Base-by-base conservation (phyloP, 1,140 invertebrate genomes). In the Holcopasites calliopsidis region DNA sequence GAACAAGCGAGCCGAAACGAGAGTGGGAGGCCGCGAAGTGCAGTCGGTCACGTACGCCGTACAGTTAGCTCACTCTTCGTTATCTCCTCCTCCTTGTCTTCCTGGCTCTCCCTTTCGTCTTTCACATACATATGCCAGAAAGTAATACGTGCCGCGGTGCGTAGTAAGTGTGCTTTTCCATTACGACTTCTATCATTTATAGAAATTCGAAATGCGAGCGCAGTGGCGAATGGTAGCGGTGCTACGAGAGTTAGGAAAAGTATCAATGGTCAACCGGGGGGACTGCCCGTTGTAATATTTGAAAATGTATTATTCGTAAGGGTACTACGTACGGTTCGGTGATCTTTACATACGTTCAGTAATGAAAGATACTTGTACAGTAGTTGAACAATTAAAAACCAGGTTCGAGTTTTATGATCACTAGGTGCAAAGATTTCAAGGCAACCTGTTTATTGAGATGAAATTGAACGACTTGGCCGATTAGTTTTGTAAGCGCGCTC, bases 21-120 rank as follows among this genome's bases (percentile, higher is more conserved):
- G 76, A 79, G 76, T 62, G 80, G 70, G 64, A 65, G 70, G 38
- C 33, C 65, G 65, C 76, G 62, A 79, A 83, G 83, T 88, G 87
- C 82, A 68, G 77, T 76, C 80, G 74, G 88, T 89, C 88, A 89
- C 88, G 88, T 89, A 89, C 80, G 88, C 88, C 80, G 47, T 62
- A 55, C 49, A 28, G 55, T 23, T 62, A 21, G 18, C 55, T 62
- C 55, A 55, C 47, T 77, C 38, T 13, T 5, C 52, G 44, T 68
- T 68, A 70, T 65, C 68, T 77, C 64, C 75, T 66, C 61, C 64
- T 70, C 60, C 21, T 55, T 60, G 54, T 73, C 47, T 72, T 52
- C 40, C 73, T 33, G 35, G 70, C 76, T 54, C 66, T 76, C 44
- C 35, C 74, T 77, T 64, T 77, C 68, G 31, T 69, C 40, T 75